phyloP scores from a whole-genome alignment of 2,888 invertebrate genomes.

The Ypsolopha scabrella region DNA sequence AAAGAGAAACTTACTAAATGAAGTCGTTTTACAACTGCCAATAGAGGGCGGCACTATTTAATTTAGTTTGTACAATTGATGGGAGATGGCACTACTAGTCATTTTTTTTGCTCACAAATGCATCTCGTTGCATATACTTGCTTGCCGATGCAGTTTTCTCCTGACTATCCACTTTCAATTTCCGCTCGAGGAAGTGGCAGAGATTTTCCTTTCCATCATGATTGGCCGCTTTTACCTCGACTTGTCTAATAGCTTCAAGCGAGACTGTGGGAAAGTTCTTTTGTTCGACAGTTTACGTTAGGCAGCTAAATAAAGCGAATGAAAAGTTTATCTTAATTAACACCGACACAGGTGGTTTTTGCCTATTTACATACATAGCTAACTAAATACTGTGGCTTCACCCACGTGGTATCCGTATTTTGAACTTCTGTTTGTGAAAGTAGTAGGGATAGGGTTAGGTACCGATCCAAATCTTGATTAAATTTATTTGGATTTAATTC shows the following conservation, averaged over 20 bases:
- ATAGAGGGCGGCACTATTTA: constrained; percentile 3
- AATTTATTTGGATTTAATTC: too few species aligned
- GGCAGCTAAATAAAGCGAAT: background rate
- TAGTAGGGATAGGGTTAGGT: too few species aligned
- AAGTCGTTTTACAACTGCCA: background rate
- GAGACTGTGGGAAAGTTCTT: constrained; percentile 6
- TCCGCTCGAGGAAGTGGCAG: constrained; percentile 60
- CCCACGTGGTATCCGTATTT: too few species aligned
- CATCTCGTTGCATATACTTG: constrained; percentile 6
- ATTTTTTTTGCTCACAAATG: constrained; percentile 6
- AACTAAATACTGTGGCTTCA: too few species aligned
- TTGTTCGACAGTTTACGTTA: background rate
- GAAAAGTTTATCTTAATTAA: too few species aligned
- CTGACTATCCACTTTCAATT: constrained; percentile 52
- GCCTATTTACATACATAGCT: too few species aligned
- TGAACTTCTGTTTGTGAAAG: too few species aligned
- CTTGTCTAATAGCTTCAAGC: background rate
- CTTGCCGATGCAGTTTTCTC: constrained; percentile 48
- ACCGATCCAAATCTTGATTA: too few species aligned
- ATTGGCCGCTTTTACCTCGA: constrained; percentile 51
- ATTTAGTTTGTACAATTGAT: background rate
- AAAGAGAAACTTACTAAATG: background rate
- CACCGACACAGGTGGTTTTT: too few species aligned
- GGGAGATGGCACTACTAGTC: constrained; percentile 29
- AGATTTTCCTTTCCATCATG: constrained; percentile 55